Evolutionary conservation across 2,113 vertebrate genomes (phyloP).

Genomic region (Chlamydotis undulata): DNA sequence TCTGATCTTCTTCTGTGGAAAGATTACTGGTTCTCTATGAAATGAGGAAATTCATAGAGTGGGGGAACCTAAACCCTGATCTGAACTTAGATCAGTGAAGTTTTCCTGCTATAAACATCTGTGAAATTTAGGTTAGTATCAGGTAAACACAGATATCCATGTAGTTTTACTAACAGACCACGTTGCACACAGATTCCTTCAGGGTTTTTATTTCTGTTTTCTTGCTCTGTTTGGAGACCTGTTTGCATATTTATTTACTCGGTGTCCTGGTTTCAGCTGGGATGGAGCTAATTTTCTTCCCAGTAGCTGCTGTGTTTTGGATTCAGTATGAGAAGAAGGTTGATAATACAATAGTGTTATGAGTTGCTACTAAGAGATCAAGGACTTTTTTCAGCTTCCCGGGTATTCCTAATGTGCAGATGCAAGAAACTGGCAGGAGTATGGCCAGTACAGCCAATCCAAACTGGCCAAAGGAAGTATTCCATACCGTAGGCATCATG

Average conservation of each 20-base stretch:
- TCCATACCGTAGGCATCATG: too few relatives aligned
- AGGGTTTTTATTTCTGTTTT: neutral
- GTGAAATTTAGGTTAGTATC: neutral
- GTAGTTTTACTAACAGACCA: neutral
- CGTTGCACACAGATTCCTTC: fast-evolving
- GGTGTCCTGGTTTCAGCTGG: too few relatives aligned
- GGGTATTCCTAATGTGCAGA: too few relatives aligned
- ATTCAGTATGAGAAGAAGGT: too few relatives aligned
- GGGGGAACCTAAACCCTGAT: neutral
- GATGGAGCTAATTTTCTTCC: too few relatives aligned
- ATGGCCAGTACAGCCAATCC: too few relatives aligned
- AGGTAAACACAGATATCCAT: neutral
- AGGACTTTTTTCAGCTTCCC: too few relatives aligned
- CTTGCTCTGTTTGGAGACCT: neutral
- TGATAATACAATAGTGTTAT: too few relatives aligned
- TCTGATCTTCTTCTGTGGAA: neutral
- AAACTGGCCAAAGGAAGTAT: too few relatives aligned
- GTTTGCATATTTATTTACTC: neutral
- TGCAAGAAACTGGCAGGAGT: too few relatives aligned
- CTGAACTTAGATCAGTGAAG: neutral
- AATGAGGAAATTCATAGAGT: neutral
- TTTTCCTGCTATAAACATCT: neutral
- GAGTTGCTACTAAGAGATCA: too few relatives aligned
- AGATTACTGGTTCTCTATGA: neutral
- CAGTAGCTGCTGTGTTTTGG: too few relatives aligned